Evolutionary conservation across 1,140 invertebrate species (phyloP).

Genomic region (Neelides sp.): DNA sequence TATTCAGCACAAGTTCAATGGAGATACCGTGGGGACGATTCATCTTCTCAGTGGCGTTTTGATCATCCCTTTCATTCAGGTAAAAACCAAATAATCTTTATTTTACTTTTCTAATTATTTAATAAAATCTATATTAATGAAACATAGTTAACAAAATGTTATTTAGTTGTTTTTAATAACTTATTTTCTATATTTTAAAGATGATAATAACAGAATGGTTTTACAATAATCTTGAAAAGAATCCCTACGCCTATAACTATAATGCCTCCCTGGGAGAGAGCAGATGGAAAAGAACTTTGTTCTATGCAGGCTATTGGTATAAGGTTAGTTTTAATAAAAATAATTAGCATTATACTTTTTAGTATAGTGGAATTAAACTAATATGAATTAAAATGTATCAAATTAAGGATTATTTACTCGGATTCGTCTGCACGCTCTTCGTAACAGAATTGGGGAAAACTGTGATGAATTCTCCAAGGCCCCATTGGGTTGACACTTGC

Average conservation of each 20-base stretch:
- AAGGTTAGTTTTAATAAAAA: slow-evolving; percentile 12
- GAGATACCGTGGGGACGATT: slow-evolving; percentile 19
- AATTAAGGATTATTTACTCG: slow-evolving; percentile 24
- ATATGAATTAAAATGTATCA: slow-evolving; percentile 4
- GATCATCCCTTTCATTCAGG: slow-evolving; percentile 20
- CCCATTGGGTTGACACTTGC: slow-evolving; percentile 21
- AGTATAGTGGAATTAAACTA: neutral
- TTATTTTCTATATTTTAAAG: slow-evolving; percentile 8
- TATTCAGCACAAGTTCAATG: slow-evolving; percentile 20
- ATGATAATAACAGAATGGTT: slow-evolving; percentile 23
- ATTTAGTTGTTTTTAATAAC: neutral
- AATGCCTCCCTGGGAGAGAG: slow-evolving; percentile 6
- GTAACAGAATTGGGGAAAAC: slow-evolving; percentile 22
- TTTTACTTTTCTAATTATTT: too few species aligned
- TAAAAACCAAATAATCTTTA: neutral
- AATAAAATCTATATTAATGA: neutral
- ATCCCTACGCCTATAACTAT: slow-evolving; percentile 6
- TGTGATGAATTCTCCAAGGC: slow-evolving; percentile 18
- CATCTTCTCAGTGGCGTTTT: slow-evolving; percentile 14
- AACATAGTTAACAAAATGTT: neutral
- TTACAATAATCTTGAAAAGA: slow-evolving; percentile 1
- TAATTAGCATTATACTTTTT: neutral
- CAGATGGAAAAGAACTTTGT: slow-evolving; percentile 13
- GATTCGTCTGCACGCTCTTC: slow-evolving; percentile 16
- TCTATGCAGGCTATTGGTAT: slow-evolving; percentile 17